Percentiles rank a stretch among this genome's conserved stretches.
Conservation (phyloP, 2,888 invertebrate genomes). For the Micropterix aruncella region DNA sequence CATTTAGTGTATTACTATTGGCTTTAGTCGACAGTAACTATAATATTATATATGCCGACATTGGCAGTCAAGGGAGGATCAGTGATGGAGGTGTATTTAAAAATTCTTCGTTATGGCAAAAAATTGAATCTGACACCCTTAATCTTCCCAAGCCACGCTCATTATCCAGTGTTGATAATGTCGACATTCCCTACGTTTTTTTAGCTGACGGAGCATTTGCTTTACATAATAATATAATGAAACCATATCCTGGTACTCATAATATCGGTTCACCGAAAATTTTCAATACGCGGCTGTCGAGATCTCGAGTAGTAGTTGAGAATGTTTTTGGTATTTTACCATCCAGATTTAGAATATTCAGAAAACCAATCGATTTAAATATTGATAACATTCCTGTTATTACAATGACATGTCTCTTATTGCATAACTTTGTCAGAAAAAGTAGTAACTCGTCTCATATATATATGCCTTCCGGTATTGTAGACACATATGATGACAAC, state of each 20-base stretch:
- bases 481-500: neutral
- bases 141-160: conserved; percentile 1
- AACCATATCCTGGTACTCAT: neutral
- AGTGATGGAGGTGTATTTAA: conserved; percentile 10
- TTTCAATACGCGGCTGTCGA: neutral
- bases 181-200: neutral
- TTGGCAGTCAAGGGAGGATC: conserved; percentile 15
- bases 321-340: neutral
- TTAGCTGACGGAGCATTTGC: neutral
- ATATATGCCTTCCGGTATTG: neutral
- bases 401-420: neutral
- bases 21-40: conserved; percentile 16
- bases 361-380: neutral
- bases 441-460: neutral
- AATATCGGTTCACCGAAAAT: neutral
- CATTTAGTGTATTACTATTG: conserved; percentile 15
- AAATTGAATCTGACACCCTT: neutral
- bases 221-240: neutral
- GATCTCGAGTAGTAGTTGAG: neutral
- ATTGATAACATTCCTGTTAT: neutral
- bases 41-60: conserved; percentile 14
- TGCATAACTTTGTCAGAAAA: neutral
- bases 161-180: conserved; percentile 1
- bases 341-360: neutral
- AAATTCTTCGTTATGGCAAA: conserved; percentile 2